These are phyloP conservation scores for Pissodes strobi DNA, from an alignment of 1,140 invertebrate genomes.

Conservation along the genomic window DNA sequence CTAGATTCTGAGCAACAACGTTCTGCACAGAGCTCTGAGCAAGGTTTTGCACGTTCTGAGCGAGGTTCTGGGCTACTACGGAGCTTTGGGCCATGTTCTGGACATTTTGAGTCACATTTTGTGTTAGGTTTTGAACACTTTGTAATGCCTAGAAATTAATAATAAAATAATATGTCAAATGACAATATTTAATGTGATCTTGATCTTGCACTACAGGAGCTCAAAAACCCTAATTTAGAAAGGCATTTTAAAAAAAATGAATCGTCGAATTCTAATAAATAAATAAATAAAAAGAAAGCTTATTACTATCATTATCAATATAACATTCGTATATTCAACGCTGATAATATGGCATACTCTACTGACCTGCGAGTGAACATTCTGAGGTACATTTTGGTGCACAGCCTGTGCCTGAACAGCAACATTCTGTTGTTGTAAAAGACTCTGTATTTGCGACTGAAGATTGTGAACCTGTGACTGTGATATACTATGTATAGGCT, in stretches of 20 bases:
- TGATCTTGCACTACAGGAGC: too few species aligned
- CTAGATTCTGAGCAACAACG: slow-evolving; percentile 26
- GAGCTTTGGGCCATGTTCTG: slow-evolving; percentile 23
- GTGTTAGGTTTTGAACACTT: slow-evolving; percentile 26
- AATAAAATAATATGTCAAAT: too few species aligned
- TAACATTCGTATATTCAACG: too few species aligned
- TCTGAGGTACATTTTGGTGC: slow-evolving; percentile 38
- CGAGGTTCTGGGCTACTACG: slow-evolving; percentile 23
- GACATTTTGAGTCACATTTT: slow-evolving; percentile 27
- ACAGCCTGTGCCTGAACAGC: slow-evolving; percentile 42
- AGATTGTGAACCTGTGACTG: slow-evolving; percentile 46
- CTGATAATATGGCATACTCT: too few species aligned
- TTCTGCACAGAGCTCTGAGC: slow-evolving; percentile 32
- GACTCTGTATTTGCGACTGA: slow-evolving; percentile 52
- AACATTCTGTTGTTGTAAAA: slow-evolving; percentile 50
- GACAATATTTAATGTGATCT: too few species aligned
- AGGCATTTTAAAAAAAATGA: too few species aligned
- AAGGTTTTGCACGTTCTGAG: slow-evolving; percentile 32
- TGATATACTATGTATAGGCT: slow-evolving; percentile 34
- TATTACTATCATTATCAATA: too few species aligned
- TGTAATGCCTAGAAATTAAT: slow-evolving; percentile 22
- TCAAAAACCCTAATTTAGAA: too few species aligned
- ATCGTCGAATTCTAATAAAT: too few species aligned
- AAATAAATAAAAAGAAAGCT: too few species aligned
- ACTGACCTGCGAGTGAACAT: slow-evolving; percentile 37